Conservation (phyloP, 2,797 vertebrate genomes). For the Ataeniobius toweri region DNA sequence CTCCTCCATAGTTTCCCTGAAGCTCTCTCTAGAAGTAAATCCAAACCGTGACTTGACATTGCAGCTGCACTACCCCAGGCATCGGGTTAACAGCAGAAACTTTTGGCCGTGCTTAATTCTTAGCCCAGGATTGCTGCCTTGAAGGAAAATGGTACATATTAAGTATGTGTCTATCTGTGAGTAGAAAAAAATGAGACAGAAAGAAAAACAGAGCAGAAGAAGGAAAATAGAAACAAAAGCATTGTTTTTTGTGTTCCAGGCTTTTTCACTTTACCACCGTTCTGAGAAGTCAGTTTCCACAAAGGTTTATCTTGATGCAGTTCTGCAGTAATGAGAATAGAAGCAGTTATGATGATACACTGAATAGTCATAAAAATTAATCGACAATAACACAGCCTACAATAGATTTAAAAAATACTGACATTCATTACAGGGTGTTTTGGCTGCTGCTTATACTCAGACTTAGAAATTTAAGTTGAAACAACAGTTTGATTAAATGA, state of each 20-base stretch:
- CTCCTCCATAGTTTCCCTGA: neutral
- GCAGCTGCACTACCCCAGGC: constrained; percentile 17
- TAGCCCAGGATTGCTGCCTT: constrained; percentile 7
- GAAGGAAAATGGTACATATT: neutral
- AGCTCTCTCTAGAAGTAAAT: constrained; percentile 7
- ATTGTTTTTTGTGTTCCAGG: neutral
- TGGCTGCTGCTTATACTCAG: neutral
- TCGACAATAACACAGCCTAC: neutral
- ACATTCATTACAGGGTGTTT: neutral
- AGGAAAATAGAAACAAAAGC: neutral
- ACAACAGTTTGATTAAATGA: neutral
- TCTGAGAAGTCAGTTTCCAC: neutral
- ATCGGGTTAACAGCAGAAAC: constrained; percentile 33
- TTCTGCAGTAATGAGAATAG: constrained; percentile 17
- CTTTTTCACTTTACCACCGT: constrained; percentile 21
- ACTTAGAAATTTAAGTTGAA: neutral
- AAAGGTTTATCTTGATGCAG: neutral
- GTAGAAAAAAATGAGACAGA: neutral
- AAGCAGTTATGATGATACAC: neutral
- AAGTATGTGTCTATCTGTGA: neutral
- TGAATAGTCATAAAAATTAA: constrained; percentile 3
- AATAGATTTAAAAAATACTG: neutral
- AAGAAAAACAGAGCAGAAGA: neutral
- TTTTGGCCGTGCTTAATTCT: constrained; percentile 34
- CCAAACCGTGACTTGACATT: constrained; percentile 26